A percentile compares a stretch with the other conserved stretches of the same genome.
These are phyloP conservation scores for Podocnemis expansa DNA, from an alignment of 2,113 vertebrate genomes.

Conservation along the genomic window DNA sequence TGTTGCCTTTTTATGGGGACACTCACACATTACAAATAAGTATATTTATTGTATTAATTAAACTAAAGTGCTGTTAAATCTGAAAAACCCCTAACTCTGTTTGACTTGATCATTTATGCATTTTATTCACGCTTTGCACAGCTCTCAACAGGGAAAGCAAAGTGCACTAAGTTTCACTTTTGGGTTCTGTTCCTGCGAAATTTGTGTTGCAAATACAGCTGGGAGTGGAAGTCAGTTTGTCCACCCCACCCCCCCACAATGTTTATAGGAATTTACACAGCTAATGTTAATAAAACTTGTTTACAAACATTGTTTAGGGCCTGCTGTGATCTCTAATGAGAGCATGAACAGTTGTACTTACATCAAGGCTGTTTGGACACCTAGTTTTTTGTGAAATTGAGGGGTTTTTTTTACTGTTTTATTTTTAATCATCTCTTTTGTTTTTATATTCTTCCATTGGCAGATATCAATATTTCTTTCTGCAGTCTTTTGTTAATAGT, in stretches of 20 bases:
- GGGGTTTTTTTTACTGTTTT: background rate
- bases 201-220: background rate
- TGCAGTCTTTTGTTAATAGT: background rate
- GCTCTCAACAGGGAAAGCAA: background rate
- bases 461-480: background rate
- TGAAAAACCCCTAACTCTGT: accelerated
- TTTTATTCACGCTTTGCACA: accelerated
- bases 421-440: background rate
- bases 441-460: background rate
- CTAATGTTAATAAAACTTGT: background rate
- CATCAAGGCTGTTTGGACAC: background rate
- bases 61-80: accelerated
- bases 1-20: background rate
- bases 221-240: background rate
- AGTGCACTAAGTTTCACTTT: background rate
- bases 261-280: background rate
- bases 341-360: background rate
- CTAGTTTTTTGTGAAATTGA: background rate
- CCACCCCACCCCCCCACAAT: background rate
- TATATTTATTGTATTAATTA: background rate
- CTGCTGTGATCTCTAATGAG: background rate
- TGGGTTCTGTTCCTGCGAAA: background rate
- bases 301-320: background rate
- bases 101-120: background rate
- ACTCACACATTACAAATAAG: background rate